Conservation (phyloP, 2,113 vertebrate genomes). For the Desmodus rotundus region DNA sequence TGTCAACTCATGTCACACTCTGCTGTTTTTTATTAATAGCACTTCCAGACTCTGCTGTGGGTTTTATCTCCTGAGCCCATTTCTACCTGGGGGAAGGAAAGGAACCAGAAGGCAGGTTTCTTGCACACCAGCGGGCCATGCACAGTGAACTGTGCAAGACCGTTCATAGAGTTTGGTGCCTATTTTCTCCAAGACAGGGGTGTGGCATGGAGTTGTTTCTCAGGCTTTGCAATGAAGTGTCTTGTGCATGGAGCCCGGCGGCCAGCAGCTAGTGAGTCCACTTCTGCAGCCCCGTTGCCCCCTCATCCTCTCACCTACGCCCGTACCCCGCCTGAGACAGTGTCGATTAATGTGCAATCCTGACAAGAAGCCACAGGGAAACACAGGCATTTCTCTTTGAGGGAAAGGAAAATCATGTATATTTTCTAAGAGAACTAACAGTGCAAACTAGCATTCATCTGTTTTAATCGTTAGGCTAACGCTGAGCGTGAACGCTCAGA, state of each 20-base stretch:
- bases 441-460: neutral
- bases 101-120: neutral
- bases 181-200: neutral
- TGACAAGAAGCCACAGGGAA: rapidly evolving
- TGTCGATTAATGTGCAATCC: rapidly evolving
- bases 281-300: rapidly evolving
- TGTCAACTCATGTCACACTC: rapidly evolving
- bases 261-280: rapidly evolving
- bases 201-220: neutral
- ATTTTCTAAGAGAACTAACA: neutral
- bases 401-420: neutral
- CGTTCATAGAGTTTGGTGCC: neutral
- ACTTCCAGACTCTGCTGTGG: rapidly evolving
- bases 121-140: rapidly evolving
- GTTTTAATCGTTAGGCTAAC: slow-evolving; percentile 24
- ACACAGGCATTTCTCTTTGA: neutral
- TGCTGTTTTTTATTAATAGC: too few relatives aligned
- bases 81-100: rapidly evolving
- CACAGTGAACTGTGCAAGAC: neutral
- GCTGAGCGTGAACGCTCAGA: neutral
- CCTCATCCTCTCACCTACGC: rapidly evolving
- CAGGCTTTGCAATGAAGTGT: neutral
- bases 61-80: neutral
- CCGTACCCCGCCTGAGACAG: rapidly evolving
- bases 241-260: rapidly evolving